A percentile compares a stretch with the other conserved stretches of the same genome.
Conservation (phyloP, 2,797 vertebrate genomes). For the Acrossocheilus wenchowensis region DNA sequence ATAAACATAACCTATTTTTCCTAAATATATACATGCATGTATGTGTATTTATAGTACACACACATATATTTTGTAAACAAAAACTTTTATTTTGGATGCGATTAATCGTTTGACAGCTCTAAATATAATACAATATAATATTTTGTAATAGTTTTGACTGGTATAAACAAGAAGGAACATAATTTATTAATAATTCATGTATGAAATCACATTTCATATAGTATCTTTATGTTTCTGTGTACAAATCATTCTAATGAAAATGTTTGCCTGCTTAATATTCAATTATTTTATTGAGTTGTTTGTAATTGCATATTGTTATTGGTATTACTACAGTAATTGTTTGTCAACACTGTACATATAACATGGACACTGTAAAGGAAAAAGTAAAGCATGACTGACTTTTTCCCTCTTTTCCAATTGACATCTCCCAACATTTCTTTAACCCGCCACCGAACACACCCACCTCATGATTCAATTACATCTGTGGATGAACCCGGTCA, state of each 20-base stretch:
- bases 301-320: constrained; percentile 7
- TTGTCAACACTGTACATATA: background rate
- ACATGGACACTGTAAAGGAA: background rate
- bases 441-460: background rate
- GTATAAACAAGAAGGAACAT: background rate
- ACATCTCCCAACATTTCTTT: background rate
- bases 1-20: too few species aligned
- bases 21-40: too few species aligned
- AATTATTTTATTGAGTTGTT: background rate
- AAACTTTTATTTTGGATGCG: too few species aligned
- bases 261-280: background rate
- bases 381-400: background rate
- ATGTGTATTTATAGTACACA: too few species aligned
- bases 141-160: background rate
- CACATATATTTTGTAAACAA: too few species aligned
- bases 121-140: too few species aligned
- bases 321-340: background rate
- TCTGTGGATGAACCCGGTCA: background rate
- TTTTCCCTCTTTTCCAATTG: background rate
- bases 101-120: too few species aligned
- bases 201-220: background rate
- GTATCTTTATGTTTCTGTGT: background rate
- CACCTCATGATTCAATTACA: background rate
- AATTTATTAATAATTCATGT: too few species aligned
- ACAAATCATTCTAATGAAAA: background rate